These are phyloP conservation scores for Rhineura floridana DNA, from an alignment of 2,113 vertebrate genomes.

Conservation along the genomic window DNA sequence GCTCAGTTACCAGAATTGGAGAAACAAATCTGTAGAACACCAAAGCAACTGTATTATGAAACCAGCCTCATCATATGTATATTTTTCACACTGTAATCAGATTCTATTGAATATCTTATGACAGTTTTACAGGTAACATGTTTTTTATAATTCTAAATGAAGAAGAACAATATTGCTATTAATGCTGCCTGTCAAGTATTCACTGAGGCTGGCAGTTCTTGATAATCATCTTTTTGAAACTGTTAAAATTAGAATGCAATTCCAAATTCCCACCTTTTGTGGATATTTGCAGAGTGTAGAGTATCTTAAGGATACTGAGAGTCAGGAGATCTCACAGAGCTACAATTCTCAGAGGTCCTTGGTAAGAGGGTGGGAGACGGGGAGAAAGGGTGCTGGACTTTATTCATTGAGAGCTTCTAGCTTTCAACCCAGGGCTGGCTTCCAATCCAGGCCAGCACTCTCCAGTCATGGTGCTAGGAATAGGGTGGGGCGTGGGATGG, in stretches of 20 bases:
- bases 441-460: no score
- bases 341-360: no score
- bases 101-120: not conserved
- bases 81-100: not conserved
- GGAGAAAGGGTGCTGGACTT: no score
- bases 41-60: not conserved
- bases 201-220: not conserved
- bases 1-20: not conserved
- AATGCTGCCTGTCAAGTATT: not conserved
- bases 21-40: not conserved
- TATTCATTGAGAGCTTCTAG: no score
- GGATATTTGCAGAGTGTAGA: no score
- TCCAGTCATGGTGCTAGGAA: no score
- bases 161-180: constrained; percentile 19
- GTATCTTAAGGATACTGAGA: not conserved
- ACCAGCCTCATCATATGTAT: not conserved
- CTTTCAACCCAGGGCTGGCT: no score
- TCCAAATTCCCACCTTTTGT: not conserved
- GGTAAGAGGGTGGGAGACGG: no score
- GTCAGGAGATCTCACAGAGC: not conserved
- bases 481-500: no score
- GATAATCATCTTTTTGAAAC: not conserved
- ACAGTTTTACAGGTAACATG: not conserved
- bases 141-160: constrained; percentile 4
- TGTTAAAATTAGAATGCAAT: not conserved